These are phyloP conservation scores for Drosophila nigritarsus DNA, from an alignment of 2,888 invertebrate species.

Conservation along the genomic window DNA sequence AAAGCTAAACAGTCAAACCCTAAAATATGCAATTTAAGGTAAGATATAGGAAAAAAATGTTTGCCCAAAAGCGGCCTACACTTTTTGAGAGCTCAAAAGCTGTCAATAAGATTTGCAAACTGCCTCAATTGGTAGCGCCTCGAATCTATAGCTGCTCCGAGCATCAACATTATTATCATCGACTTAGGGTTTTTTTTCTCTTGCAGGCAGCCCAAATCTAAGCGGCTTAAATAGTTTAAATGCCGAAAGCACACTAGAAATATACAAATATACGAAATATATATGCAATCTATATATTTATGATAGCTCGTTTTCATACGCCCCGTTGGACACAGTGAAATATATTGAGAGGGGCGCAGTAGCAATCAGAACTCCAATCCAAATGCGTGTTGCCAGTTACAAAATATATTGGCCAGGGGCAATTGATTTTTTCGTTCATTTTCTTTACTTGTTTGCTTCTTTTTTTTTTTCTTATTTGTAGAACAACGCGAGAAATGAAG, in stretches of 20 bases:
- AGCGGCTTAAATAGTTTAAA: conserved; percentile 12
- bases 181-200: conserved; percentile 1
- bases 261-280: neutral
- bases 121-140: neutral
- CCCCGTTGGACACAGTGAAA: conserved; percentile 27
- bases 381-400: conserved; percentile 27
- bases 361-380: conserved; percentile 19
- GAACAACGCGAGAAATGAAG: conserved; percentile 14
- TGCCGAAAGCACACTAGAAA: neutral
- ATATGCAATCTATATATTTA: conserved; percentile 3
- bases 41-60: neutral
- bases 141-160: neutral
- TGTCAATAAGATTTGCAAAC: conserved; percentile 7
- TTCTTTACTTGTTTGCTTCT: conserved; percentile 28
- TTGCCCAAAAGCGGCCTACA: neutral
- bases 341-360: neutral
- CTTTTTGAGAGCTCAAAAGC: conserved; percentile 3
- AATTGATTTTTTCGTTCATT: conserved; percentile 67
- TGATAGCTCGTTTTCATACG: conserved; percentile 15
- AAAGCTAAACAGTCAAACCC: neutral
- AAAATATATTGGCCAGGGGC: conserved; percentile 56
- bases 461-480: conserved; percentile 24
- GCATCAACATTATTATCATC: neutral
- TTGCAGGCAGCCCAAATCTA: neutral
- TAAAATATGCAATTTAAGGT: neutral